Conservation (phyloP, 2,797 vertebrate species). For the Sylvia borin region DNA sequence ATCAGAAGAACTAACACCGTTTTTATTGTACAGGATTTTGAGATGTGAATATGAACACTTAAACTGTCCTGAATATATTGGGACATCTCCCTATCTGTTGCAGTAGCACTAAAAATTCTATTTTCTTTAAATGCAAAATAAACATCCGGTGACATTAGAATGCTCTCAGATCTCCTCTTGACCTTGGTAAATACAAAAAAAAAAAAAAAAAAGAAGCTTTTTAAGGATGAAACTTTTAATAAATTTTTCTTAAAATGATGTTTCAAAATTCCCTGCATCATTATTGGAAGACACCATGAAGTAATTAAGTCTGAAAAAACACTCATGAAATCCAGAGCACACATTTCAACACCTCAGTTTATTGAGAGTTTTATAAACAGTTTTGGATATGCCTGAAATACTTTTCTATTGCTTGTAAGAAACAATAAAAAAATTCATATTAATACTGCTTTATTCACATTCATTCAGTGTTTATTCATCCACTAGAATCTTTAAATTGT, state of each 20-base stretch:
- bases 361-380: background rate
- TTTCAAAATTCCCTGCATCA: background rate
- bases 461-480: background rate
- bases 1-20: conserved; percentile 6
- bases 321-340: background rate
- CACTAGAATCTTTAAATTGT: background rate
- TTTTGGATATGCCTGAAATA: background rate
- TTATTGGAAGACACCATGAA: background rate
- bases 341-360: background rate
- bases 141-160: background rate
- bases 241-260: background rate
- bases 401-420: background rate
- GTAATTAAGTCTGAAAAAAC: background rate
- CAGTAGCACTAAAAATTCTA: background rate
- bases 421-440: background rate
- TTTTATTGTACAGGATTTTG: conserved; percentile 39
- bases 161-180: background rate
- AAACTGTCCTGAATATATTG: background rate
- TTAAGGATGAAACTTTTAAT: background rate
- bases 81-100: background rate
- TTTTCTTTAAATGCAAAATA: background rate
- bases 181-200: background rate
- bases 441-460: background rate
- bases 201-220: background rate
- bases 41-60: background rate